phyloP scores from a whole-genome alignment of 2,797 vertebrate species.

The Pogoniulus pusillus region DNA sequence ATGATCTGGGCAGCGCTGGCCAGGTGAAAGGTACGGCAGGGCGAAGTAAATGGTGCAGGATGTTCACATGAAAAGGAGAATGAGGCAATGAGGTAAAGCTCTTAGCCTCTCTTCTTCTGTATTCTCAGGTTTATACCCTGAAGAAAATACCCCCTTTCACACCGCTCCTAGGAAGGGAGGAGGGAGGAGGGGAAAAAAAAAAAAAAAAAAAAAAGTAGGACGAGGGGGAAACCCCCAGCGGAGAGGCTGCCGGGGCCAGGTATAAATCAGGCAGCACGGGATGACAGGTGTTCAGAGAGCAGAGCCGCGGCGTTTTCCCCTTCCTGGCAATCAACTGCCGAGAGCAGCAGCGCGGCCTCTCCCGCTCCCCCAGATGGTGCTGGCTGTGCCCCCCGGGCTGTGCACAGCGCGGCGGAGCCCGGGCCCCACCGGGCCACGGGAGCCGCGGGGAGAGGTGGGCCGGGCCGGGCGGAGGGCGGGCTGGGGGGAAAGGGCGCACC shows the following conservation, averaged over 20 bases:
- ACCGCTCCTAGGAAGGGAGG: background rate
- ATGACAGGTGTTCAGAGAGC: slow-evolving; percentile 43
- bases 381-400: slow-evolving; percentile 37
- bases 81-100: background rate
- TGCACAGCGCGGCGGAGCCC: slow-evolving; percentile 26
- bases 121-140: slow-evolving; percentile 14
- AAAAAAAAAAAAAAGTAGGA: background rate
- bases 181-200: background rate
- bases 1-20: slow-evolving; percentile 77
- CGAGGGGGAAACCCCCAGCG: background rate
- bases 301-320: background rate
- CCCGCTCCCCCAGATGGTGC: slow-evolving; percentile 43
- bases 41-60: background rate
- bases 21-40: slow-evolving; percentile 54
- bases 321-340: background rate
- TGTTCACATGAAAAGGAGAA: background rate
- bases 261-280: slow-evolving; percentile 39
- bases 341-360: slow-evolving; percentile 51
- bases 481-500: background rate
- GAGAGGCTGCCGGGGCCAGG: slow-evolving; percentile 71
- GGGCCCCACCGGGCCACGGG: background rate
- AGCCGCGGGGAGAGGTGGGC: background rate
- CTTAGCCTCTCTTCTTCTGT: background rate
- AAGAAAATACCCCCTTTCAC: slow-evolving; percentile 8
- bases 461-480: background rate